Conservation (phyloP, 2,888 invertebrate genomes). For the Xestia sexstrigata region DNA sequence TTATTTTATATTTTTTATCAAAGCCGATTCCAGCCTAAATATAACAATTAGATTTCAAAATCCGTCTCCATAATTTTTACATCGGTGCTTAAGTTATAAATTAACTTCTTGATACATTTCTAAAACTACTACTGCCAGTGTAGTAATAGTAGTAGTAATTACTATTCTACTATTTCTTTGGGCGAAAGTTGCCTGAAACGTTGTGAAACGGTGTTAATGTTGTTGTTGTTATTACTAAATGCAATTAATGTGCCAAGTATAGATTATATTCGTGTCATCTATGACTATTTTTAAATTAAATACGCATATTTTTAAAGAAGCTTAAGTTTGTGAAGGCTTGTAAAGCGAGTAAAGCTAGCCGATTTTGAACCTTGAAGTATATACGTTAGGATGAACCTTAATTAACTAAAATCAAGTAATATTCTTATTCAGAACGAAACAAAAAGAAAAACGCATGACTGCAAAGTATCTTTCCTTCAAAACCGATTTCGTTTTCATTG, state of each 20-base stretch:
- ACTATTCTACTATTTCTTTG: too few species aligned
- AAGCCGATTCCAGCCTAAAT: neutral
- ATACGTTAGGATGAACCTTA: neutral
- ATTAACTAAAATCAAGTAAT: neutral
- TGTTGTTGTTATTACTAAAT: neutral
- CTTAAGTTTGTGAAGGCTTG: neutral
- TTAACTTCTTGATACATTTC: neutral
- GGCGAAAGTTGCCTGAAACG: too few species aligned
- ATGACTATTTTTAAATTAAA: neutral
- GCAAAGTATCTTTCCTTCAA: slow-evolving; percentile 20
- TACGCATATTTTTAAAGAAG: neutral
- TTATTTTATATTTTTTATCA: neutral
- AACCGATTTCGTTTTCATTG: slow-evolving; percentile 61
- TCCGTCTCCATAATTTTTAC: neutral
- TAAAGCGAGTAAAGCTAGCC: neutral
- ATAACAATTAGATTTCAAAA: neutral
- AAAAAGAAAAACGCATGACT: neutral
- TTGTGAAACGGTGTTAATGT: too few species aligned
- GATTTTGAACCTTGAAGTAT: neutral
- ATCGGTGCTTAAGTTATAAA: neutral
- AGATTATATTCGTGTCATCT: neutral
- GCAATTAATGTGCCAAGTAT: neutral
- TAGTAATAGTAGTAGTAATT: too few species aligned
- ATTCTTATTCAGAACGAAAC: neutral
- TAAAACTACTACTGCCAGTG: too few species aligned